Conservation (phyloP, 2,797 vertebrate genomes). For the Micromesistius poutassou region DNA sequence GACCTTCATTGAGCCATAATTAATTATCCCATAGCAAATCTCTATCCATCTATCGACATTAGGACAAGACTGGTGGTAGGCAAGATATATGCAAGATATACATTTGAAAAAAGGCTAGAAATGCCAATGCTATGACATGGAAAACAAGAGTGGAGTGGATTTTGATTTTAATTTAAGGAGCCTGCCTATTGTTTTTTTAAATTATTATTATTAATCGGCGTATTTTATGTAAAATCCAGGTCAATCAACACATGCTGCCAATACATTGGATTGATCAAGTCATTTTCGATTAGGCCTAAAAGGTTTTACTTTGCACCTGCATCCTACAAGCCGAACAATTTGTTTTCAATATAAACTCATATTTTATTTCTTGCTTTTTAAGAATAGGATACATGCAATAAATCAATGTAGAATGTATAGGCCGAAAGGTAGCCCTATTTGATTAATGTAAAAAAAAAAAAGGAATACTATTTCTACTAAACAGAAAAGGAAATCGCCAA, state of each 20-base stretch:
- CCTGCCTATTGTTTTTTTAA: background rate
- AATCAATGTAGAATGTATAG: background rate
- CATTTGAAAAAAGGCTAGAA: background rate
- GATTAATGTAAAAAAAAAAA: background rate
- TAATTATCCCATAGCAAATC: background rate
- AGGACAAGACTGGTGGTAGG: background rate
- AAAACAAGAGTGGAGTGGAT: background rate
- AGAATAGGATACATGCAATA: background rate
- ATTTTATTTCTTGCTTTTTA: background rate
- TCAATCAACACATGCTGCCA: background rate
- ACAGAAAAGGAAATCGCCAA: background rate
- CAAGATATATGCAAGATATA: background rate
- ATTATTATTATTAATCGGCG: background rate
- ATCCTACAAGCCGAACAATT: background rate
- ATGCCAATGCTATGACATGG: background rate
- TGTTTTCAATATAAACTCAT: background rate
- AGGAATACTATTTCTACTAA: background rate
- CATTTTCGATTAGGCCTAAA: background rate
- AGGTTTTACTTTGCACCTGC: background rate
- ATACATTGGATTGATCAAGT: background rate
- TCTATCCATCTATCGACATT: background rate
- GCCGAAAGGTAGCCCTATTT: background rate
- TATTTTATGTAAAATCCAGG: background rate
- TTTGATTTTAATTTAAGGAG: background rate
- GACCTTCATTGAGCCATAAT: background rate